Conservation (phyloP, 2,888 invertebrate species). For the Hoplodrina blanda region DNA sequence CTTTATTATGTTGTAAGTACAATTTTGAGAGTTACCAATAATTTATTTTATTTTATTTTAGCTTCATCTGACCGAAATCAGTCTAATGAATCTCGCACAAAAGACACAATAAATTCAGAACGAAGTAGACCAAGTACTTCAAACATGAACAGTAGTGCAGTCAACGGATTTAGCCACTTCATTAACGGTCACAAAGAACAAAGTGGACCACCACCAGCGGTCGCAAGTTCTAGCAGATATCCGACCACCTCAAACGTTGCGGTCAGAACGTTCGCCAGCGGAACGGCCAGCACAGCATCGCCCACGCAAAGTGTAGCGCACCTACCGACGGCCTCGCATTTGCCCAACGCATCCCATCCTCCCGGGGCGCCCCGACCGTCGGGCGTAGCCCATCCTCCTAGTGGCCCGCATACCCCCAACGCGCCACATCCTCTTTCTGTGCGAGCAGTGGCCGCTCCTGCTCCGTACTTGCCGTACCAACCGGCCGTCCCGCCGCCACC, state of each 20-base stretch:
- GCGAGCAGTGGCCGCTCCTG: conserved; percentile 36
- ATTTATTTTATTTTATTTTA: conserved; percentile 23
- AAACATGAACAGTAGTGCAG: conserved; percentile 15
- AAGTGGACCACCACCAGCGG: neutral
- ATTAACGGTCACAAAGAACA: conserved; percentile 39
- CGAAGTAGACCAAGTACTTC: conserved; percentile 34
- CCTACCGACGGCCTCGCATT: conserved; percentile 14
- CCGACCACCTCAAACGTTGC: conserved; percentile 28
- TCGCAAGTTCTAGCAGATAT: conserved; percentile 36
- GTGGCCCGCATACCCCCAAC: conserved; percentile 7
- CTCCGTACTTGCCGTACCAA: conserved; percentile 56
- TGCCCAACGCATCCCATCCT: conserved; percentile 5
- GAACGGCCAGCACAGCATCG: conserved; percentile 4
- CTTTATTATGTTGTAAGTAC: too few relatives aligned
- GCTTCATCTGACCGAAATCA: conserved; percentile 22
- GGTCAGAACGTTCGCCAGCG: conserved; percentile 36
- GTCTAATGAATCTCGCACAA: conserved; percentile 37
- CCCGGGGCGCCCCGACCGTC: conserved; percentile 4
- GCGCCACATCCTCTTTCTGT: conserved; percentile 16
- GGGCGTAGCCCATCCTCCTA: conserved; percentile 4
- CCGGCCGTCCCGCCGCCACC: conserved; percentile 62
- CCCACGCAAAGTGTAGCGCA: conserved; percentile 13
- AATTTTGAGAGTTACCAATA: neutral
- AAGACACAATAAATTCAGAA: conserved; percentile 13
- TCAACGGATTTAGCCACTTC: conserved; percentile 44